phyloP scores from a whole-genome alignment of 2,113 vertebrate genomes.

The Guaruba guarouba region DNA sequence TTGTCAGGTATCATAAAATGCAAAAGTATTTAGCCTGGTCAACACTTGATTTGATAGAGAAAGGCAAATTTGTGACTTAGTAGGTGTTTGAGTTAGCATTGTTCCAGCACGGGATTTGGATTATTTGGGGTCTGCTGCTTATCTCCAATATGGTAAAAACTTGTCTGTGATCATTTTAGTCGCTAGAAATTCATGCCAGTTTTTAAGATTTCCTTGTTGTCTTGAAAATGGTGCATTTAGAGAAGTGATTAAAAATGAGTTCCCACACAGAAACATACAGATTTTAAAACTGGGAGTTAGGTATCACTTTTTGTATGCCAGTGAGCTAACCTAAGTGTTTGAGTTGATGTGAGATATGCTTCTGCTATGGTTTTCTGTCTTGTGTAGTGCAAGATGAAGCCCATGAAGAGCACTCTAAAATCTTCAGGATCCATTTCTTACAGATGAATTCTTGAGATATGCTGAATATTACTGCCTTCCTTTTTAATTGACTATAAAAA shows the following conservation, averaged over 20 bases:
- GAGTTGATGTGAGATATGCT: background rate
- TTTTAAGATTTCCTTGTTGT: background rate
- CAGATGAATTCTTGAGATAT: background rate
- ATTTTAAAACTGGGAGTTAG: background rate
- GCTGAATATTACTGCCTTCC: background rate
- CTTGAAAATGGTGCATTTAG: background rate
- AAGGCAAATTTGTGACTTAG: background rate
- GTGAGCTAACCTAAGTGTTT: background rate
- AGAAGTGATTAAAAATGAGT: background rate
- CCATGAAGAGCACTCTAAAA: background rate
- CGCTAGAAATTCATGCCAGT: background rate
- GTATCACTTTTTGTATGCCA: background rate
- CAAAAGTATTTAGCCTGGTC: background rate
- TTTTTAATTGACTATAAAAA: constrained; percentile 19
- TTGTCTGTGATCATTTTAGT: background rate
- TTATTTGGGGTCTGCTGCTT: background rate
- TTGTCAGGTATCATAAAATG: background rate
- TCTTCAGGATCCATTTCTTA: background rate
- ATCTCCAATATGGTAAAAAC: background rate
- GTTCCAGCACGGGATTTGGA: background rate
- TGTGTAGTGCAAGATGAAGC: background rate
- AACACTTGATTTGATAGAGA: background rate
- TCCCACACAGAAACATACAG: background rate
- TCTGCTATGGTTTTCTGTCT: background rate
- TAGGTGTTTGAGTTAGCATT: background rate